These are phyloP conservation scores for Sycophila texana DNA, from an alignment of 2,888 invertebrate genomes.

Conservation along the genomic window DNA sequence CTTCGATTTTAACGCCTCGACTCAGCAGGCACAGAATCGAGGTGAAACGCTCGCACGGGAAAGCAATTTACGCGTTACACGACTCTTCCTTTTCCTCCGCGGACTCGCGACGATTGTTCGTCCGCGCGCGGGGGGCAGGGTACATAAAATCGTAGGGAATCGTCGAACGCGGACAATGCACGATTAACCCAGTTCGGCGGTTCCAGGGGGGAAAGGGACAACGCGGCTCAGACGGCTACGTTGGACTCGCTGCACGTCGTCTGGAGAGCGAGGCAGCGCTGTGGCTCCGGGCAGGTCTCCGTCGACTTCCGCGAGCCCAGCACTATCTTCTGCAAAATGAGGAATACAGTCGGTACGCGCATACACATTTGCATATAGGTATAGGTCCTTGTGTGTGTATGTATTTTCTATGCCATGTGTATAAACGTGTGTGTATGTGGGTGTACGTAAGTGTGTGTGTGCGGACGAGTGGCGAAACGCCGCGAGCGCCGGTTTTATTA, in stretches of 20 bases:
- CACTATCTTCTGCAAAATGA: slow-evolving; percentile 27
- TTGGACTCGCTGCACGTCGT: not conserved
- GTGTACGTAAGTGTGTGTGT: not conserved
- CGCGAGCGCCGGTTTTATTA: not conserved
- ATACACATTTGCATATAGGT: too few species aligned
- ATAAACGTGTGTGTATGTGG: not conserved
- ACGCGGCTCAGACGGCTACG: slow-evolving; percentile 10
- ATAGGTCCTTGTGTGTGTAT: not conserved
- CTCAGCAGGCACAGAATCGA: not conserved
- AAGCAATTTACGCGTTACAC: slow-evolving; percentile 10
- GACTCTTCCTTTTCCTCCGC: not conserved
- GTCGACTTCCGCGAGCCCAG: slow-evolving; percentile 17
- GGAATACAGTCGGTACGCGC: not conserved
- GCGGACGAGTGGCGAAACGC: not conserved
- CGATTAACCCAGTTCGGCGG: slow-evolving; percentile 47
- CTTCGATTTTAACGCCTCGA: slow-evolving; percentile 14
- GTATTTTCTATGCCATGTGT: too few species aligned
- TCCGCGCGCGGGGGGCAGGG: not conserved
- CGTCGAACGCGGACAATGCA: slow-evolving; percentile 45
- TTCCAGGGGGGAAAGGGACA: not conserved
- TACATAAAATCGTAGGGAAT: slow-evolving; percentile 23
- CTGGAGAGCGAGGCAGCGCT: slow-evolving; percentile 23
- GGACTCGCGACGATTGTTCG: slow-evolving; percentile 4
- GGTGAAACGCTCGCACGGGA: slow-evolving; percentile 12
- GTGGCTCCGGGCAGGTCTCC: slow-evolving; percentile 33